phyloP scores from a whole-genome alignment of 2,113 vertebrate genomes.

The Chaenocephalus aceratus region DNA sequence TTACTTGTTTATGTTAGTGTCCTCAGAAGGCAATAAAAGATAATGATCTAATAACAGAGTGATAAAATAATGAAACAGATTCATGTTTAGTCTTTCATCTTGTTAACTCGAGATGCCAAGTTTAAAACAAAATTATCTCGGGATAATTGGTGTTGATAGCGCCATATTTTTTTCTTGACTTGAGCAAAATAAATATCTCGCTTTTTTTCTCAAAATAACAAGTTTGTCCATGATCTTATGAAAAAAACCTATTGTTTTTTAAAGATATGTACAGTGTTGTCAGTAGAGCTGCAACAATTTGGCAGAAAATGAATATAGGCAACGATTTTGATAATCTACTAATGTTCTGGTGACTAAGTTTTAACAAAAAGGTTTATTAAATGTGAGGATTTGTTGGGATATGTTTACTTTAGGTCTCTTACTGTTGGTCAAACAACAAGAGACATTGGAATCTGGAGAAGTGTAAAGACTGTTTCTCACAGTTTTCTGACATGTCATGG shows the following conservation, averaged over 20 bases:
- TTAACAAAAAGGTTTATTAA: no score
- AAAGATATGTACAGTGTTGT: not conserved
- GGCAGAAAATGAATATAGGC: no score
- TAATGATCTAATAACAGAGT: slow-evolving; percentile 2
- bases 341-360: no score
- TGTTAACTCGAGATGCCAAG: not conserved
- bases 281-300: not conserved
- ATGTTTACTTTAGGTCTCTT: no score
- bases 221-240: not conserved
- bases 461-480: not conserved
- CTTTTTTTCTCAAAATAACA: not conserved
- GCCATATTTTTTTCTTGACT: not conserved
- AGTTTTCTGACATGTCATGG: not conserved
- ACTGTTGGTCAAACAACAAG: no score
- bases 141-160: no score
- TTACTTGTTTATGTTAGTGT: not conserved
- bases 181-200: no score
- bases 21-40: slow-evolving; percentile 1
- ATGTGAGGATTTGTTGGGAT: not conserved
- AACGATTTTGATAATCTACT: no score
- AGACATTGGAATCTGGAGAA: no score
- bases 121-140: not conserved
- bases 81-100: not conserved
- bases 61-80: not conserved
- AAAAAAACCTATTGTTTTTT: not conserved